Percentiles rank a stretch among this genome's conserved stretches.
These are phyloP conservation scores for Drosophila dunni DNA, from an alignment of 1,140 invertebrate genomes.

Conservation along the genomic window DNA sequence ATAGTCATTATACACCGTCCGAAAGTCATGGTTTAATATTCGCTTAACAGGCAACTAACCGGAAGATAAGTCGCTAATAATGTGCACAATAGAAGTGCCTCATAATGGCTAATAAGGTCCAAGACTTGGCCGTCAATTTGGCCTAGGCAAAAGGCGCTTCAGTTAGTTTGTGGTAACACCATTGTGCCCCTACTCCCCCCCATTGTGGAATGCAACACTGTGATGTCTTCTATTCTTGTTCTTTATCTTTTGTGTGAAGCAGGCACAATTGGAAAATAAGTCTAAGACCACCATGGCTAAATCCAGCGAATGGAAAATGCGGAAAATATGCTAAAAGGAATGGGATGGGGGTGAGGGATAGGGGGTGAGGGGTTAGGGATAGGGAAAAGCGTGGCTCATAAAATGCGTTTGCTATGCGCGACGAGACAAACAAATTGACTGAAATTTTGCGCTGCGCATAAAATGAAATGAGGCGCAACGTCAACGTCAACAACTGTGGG, in stretches of 20 bases:
- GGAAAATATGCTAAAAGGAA: background rate
- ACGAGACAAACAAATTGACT: conserved; percentile 73
- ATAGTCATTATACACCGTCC: no score
- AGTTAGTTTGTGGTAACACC: background rate
- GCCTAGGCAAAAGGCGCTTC: background rate
- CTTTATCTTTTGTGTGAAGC: background rate
- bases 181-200: no score
- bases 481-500: conserved; percentile 36
- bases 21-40: no score
- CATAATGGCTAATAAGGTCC: conserved; percentile 14
- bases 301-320: background rate
- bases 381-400: conserved; percentile 24
- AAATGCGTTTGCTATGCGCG: conserved; percentile 31
- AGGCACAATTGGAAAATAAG: conserved; percentile 14
- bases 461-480: conserved; percentile 71
- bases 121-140: background rate
- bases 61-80: background rate
- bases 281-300: conserved; percentile 1
- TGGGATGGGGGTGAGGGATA: no score
- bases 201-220: background rate
- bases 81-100: conserved; percentile 5
- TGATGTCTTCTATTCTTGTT: background rate
- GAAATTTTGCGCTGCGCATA: conserved; percentile 64
- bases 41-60: background rate
- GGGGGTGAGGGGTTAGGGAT: background rate